These are phyloP conservation scores for Drosophila crucigera DNA, from an alignment of 2,888 invertebrate species.

Conservation along the genomic window DNA sequence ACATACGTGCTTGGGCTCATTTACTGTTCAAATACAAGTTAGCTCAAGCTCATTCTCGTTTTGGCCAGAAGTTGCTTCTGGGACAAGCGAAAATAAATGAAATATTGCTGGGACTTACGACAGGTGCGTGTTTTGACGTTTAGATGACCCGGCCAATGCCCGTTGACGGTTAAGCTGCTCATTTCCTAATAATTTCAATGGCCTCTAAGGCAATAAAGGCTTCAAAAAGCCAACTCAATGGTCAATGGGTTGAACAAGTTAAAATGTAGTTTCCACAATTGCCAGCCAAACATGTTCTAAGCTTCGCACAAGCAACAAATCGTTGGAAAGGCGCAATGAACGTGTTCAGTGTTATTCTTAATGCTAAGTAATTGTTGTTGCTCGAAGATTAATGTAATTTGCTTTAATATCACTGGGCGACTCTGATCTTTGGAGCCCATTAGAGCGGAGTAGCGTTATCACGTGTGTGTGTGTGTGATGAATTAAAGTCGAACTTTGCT, in stretches of 20 bases:
- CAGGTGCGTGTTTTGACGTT: slow-evolving; percentile 15
- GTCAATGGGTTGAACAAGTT: slow-evolving; percentile 17
- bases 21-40: slow-evolving; percentile 8
- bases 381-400: slow-evolving; percentile 58
- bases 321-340: slow-evolving; percentile 41
- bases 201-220: slow-evolving; percentile 18
- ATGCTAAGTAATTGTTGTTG: slow-evolving; percentile 14
- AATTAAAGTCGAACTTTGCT: slow-evolving; percentile 12
- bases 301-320: slow-evolving; percentile 7
- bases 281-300: slow-evolving; percentile 30
- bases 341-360: slow-evolving; percentile 36
- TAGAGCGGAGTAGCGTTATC: slow-evolving; percentile 33
- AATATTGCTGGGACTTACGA: slow-evolving; percentile 30
- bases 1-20: slow-evolving; percentile 58
- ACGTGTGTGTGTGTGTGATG: not conserved
- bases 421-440: slow-evolving; percentile 71
- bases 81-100: slow-evolving; percentile 35
- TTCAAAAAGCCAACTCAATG: slow-evolving; percentile 5
- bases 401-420: slow-evolving; percentile 52
- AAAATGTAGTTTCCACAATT: slow-evolving; percentile 11
- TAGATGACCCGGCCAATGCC: not conserved
- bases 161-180: slow-evolving; percentile 23
- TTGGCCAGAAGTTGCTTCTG: slow-evolving; percentile 28
- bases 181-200: slow-evolving; percentile 49
- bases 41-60: slow-evolving; percentile 14